Conservation (phyloP, 2,113 vertebrate species). For the Oceanodroma tethys region DNA sequence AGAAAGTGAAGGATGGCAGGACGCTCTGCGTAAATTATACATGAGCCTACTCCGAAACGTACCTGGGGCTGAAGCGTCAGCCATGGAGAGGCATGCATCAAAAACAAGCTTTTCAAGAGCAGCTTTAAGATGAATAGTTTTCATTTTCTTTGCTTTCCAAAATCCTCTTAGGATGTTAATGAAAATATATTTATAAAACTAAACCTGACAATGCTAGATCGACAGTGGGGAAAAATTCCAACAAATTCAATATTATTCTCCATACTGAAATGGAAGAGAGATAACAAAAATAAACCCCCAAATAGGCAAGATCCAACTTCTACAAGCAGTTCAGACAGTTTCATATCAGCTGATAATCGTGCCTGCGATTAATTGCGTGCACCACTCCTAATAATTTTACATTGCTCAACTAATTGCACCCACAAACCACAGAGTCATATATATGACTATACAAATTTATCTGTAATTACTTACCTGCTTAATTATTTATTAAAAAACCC, state of each 20-base stretch:
- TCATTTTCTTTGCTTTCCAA: slow-evolving; percentile 48
- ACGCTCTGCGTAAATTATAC: rapidly evolving
- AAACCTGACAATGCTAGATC: slow-evolving; percentile 14
- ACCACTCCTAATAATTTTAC: not conserved
- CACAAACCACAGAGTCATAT: not conserved
- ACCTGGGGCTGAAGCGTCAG: not conserved
- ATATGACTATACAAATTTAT: not conserved
- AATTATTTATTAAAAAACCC: not conserved
- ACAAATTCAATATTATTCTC: not conserved
- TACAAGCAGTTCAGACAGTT: not conserved
- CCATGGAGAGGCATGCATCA: not conserved
- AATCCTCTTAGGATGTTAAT: slow-evolving; percentile 51
- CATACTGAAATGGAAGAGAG: not conserved
- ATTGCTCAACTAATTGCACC: not conserved
- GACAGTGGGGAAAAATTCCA: not conserved
- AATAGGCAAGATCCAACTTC: not conserved
- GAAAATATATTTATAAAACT: slow-evolving; percentile 35
- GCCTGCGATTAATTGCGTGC: not conserved
- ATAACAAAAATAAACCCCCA: not conserved
- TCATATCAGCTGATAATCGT: not conserved
- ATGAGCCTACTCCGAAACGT: not conserved
- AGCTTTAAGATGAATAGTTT: slow-evolving; percentile 28
- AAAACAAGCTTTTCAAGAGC: not conserved
- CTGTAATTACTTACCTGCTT: not conserved
- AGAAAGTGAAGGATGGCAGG: not conserved